These are phyloP conservation scores for Pelosia muscerda DNA, from an alignment of 2,888 invertebrate species.

Conservation along the genomic window DNA sequence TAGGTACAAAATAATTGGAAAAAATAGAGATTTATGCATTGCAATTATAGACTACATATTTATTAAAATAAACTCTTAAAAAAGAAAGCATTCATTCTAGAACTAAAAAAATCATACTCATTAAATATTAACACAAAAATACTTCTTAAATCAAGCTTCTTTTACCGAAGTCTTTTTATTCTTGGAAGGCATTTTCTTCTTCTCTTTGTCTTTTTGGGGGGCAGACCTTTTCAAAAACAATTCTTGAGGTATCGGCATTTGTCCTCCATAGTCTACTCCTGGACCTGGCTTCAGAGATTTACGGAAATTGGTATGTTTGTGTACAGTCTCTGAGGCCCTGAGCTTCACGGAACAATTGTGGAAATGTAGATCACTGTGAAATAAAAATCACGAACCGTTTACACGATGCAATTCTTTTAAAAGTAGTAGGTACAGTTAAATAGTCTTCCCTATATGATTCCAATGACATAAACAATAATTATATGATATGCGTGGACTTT, in stretches of 20 bases:
- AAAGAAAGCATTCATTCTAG: too few species aligned
- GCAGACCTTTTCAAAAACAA: slow-evolving; percentile 45
- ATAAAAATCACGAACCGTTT: neutral
- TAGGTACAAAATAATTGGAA: too few species aligned
- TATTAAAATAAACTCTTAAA: too few species aligned
- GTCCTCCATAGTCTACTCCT: slow-evolving; percentile 58
- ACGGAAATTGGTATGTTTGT: neutral
- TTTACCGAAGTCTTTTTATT: neutral
- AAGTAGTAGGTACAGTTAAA: too few species aligned
- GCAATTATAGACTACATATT: too few species aligned
- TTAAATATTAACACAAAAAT: too few species aligned
- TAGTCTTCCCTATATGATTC: too few species aligned
- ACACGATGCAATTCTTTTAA: too few species aligned
- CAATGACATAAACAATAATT: too few species aligned
- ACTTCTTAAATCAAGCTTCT: neutral
- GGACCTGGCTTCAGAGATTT: slow-evolving; percentile 54
- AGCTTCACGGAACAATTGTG: slow-evolving; percentile 7
- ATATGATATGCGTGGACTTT: too few species aligned
- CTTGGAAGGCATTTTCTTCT: neutral
- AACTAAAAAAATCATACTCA: too few species aligned
- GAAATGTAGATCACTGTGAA: slow-evolving; percentile 24
- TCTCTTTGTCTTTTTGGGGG: neutral
- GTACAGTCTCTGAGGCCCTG: slow-evolving; percentile 3
- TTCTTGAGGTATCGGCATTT: slow-evolving; percentile 64
- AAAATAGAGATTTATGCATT: too few species aligned